Conservation (phyloP, 2,797 vertebrate genomes). For the Crenuchus spilurus region DNA sequence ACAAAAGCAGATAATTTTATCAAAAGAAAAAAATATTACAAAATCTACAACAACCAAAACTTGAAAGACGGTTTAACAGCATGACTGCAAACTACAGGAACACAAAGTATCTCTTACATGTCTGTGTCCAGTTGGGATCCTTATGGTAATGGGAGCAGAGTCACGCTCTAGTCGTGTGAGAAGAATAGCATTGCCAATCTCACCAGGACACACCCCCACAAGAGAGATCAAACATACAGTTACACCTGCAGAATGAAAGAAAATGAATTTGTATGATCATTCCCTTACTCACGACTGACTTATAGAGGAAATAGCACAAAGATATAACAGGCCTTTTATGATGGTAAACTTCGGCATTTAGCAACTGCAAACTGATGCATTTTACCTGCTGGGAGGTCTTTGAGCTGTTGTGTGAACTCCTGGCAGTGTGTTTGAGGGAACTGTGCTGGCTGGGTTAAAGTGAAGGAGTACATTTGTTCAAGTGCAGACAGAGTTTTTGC, state of each 20-base stretch:
- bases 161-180: conserved; percentile 83
- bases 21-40: conserved; percentile 32
- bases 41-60: conserved; percentile 4
- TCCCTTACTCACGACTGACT: too few species aligned
- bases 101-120: conserved; percentile 76
- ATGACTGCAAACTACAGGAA: conserved; percentile 12
- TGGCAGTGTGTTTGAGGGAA: conserved; percentile 74
- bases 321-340: too few species aligned
- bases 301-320: too few species aligned
- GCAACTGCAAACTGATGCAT: not conserved
- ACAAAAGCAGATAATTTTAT: too few species aligned
- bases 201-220: conserved; percentile 72
- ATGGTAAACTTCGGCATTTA: too few species aligned
- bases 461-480: conserved; percentile 82
- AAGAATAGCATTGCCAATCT: conserved; percentile 78
- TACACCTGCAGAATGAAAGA: conserved; percentile 73
- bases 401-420: conserved; percentile 73
- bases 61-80: not conserved
- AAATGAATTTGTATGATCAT: too few species aligned
- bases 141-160: conserved; percentile 76
- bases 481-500: conserved; percentile 67
- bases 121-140: conserved; percentile 75
- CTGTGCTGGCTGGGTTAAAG: conserved; percentile 54
- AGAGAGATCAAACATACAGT: conserved; percentile 85
- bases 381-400: conserved; percentile 74